These are phyloP conservation scores for Podargus strigoides DNA, from an alignment of 2,797 vertebrate species.

Conservation along the genomic window DNA sequence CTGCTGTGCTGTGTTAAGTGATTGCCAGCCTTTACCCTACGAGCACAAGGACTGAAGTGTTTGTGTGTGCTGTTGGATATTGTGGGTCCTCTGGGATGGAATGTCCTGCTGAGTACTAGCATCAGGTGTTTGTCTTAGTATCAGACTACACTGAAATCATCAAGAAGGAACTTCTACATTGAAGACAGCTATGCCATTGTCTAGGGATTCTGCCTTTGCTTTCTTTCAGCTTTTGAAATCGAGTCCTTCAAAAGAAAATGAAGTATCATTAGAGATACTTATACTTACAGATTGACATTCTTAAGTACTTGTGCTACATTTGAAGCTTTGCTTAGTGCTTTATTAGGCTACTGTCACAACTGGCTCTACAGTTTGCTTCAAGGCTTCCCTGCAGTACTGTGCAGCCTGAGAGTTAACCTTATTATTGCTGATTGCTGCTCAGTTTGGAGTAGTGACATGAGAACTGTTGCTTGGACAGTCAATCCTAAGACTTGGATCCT, in stretches of 20 bases:
- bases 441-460: not conserved
- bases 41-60: not conserved
- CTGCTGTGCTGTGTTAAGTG: not conserved
- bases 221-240: not conserved
- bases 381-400: not conserved
- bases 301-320: not conserved
- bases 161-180: not conserved
- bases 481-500: not conserved
- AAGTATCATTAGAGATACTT: not conserved
- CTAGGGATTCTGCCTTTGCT: not conserved
- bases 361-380: not conserved
- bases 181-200: not conserved
- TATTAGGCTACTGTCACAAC: not conserved
- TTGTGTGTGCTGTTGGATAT: not conserved
- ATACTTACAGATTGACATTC: not conserved
- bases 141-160: not conserved
- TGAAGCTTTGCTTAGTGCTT: not conserved
- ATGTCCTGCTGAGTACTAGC: not conserved
- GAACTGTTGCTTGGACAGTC: not conserved
- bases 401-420: rapidly evolving
- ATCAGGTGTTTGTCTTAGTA: not conserved
- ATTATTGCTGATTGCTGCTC: not conserved
- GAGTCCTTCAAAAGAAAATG: not conserved
- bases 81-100: not conserved
- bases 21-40: not conserved